Percentiles rank a stretch among this genome's conserved stretches.
phyloP scores from a whole-genome alignment of 2,113 vertebrate species.

The Haplochromis burtoni region DNA sequence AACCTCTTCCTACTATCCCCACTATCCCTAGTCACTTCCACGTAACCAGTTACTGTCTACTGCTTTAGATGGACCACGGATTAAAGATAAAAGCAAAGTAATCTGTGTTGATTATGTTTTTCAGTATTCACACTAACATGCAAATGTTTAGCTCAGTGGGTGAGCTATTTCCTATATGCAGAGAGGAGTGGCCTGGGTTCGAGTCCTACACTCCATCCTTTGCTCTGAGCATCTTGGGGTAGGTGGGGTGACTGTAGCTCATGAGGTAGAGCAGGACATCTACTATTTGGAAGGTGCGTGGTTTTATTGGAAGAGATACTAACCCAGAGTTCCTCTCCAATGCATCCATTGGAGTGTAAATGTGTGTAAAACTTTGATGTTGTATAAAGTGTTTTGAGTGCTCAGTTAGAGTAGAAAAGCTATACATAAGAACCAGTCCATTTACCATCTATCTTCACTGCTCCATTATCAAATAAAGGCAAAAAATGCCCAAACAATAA shows the following conservation, averaged over 20 bases:
- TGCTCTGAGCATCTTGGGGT: fast-evolving
- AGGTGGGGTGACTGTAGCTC: neutral
- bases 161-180: fast-evolving
- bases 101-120: neutral
- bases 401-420: neutral
- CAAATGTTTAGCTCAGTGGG: neutral
- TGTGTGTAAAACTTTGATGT: neutral
- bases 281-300: fast-evolving
- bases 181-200: fast-evolving
- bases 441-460: neutral
- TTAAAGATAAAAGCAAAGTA: neutral
- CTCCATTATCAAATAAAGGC: neutral
- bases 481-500: neutral
- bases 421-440: neutral
- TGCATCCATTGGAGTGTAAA: neutral
- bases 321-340: neutral
- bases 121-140: neutral
- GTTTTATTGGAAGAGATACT: neutral
- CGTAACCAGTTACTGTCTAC: neutral
- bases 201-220: neutral
- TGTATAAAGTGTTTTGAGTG: neutral
- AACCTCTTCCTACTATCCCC: neutral
- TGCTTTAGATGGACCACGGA: neutral
- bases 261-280: neutral
- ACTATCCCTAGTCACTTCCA: neutral